Base-by-base conservation (phyloP, 2,113 vertebrate species). In the Zosterops japonicus region DNA sequence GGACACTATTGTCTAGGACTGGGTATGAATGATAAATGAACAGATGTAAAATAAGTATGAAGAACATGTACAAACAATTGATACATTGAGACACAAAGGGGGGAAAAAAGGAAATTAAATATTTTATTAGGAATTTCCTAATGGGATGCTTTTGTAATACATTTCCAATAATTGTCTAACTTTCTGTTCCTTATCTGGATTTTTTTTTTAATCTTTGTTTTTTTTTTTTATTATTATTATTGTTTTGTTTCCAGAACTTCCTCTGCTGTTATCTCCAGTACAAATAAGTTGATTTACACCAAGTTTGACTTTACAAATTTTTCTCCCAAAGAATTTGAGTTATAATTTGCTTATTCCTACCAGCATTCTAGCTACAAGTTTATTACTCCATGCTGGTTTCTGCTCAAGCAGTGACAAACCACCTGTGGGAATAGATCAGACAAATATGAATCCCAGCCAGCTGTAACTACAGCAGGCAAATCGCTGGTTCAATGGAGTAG, bases 391-490 rank as follows among this genome's bases (percentile, higher is more conserved):
- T 89, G n/a, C 25, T 46, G 61, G 53, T 33, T 74, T 94, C 65
- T 94, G n/a, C 42, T 96, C 41, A 94, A 91, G 63, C 42, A 87
- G 36, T 93, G 82, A 96, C 78, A 92, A 96, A 94, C 8, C 88
- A 84, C 93, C 46, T 80, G 49, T 93, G 95, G 93, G 94, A 95
- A 87, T 74, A 93, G 27, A 89, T 41, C 12, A 85, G 70, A 47
- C 24, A 93, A 85, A 72, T 28, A 65, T 36, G 55, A 94, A 85
- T 91, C 81, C 81, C 87, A 82, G 78, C 81, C 94, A 97, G 93
- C 82, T 96, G 91, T 93, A 94, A 80, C 78, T 80, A 59, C 85
- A 95, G 91, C 70, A 93, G 94, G 93, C 28, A 93, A 90, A 68
- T 93, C 76, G 35, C 27, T 93, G 93, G 63, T 94, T 94, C 84